Base-by-base conservation (phyloP, 2,888 invertebrate genomes). In the Neoaliturus tenellus region DNA sequence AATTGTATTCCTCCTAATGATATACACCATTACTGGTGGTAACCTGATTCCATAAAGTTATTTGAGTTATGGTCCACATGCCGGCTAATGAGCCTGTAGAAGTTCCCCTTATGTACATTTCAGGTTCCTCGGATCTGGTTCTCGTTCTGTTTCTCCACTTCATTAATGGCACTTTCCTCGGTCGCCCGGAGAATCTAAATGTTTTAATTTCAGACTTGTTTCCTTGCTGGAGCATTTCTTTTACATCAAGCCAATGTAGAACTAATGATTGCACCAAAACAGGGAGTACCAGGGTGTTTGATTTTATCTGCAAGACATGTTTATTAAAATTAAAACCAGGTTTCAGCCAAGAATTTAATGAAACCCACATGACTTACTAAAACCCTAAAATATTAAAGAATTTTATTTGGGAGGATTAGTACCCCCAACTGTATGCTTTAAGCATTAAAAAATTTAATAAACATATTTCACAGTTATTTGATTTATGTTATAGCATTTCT, bases 131-230 rank as follows among this genome's bases (percentile, higher is more conserved):
- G 3, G 25, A 55, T 55, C 55, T 8, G 2, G 23, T 25, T 20
- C 55, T 55, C 55, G 55, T 55, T 55, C 55, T 55, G 25, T 55
- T 55, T 23, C 8, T 62, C 62, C 31, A 31, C 31, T 62, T 62
- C 62, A 62, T 62, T 62, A 62, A 25, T 17, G 62, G 28, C 62
- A 62, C 62, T 62, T 62, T 62, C 62, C 62, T 62, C 62, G 14
- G 14, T 14, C 14, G 62, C 20, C 20, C 62, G 31, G 28, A 28
- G 62, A 62, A 62, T 62, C 31, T 31, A 62, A 28, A 62, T 62
- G 31, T 62, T 62, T 62, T 17, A 62, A 62, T 62, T 62, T 14
- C 62, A 25, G 17, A 31, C 31, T 62, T 62, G 62, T 28, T 62
- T 62, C 62, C 62, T 17, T 31, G 5, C 62, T 14, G 28, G 12